Evolutionary conservation across 2,888 invertebrate species (phyloP).

Genomic region (Catonia carolina): DNA sequence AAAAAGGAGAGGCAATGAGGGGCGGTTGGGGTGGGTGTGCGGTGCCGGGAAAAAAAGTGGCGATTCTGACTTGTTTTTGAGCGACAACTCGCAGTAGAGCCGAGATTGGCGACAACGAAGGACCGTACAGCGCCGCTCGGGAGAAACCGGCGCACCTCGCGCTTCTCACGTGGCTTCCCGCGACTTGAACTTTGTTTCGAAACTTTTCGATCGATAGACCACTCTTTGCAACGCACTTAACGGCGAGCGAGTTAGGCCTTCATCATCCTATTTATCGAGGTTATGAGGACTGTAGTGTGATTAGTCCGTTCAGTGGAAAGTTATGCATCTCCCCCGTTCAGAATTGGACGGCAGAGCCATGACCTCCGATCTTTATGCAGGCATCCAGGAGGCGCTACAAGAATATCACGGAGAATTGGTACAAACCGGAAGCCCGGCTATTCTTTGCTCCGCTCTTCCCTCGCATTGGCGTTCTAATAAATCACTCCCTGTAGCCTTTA

Average conservation of each 20-base stretch:
- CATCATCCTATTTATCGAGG: conserved; percentile 17
- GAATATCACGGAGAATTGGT: conserved; percentile 91
- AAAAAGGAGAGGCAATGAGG: conserved; percentile 25
- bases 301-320: conserved; percentile 24
- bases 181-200: conserved; percentile 4
- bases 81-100: conserved; percentile 24
- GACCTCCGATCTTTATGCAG: conserved; percentile 50
- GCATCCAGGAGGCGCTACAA: conserved; percentile 70
- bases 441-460: conserved; percentile 89
- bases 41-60: conserved; percentile 24
- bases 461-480: conserved; percentile 98
- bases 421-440: conserved; percentile 90
- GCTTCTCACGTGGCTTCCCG: conserved; percentile 24
- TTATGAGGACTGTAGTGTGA: conserved; percentile 24
- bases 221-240: too few species aligned
- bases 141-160: conserved; percentile 21
- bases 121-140: conserved; percentile 5
- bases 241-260: neutral
- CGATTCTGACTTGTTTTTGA: conserved; percentile 27
- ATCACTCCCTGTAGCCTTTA: conserved; percentile 91
- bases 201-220: too few species aligned
- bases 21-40: conserved; percentile 16
- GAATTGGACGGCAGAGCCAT: conserved; percentile 26
- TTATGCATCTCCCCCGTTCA: conserved; percentile 33
- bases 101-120: conserved; percentile 23